Conservation (phyloP, 2,797 vertebrate species). For the Cyclura pinguis region DNA sequence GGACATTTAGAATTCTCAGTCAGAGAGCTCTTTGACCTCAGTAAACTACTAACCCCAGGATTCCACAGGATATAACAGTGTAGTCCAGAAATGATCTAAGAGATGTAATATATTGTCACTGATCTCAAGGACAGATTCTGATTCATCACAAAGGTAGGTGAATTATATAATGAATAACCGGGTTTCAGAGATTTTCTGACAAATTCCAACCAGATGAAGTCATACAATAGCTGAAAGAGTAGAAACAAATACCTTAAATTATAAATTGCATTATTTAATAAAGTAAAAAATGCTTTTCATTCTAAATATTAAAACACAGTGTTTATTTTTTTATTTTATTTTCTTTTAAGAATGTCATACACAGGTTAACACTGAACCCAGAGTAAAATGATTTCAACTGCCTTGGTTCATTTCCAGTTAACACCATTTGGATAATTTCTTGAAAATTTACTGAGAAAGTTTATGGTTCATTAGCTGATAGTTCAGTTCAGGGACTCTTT, state of each 20-base stretch:
- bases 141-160: background rate
- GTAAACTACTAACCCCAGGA: too few species aligned
- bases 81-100: too few species aligned
- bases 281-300: background rate
- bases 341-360: background rate
- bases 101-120: background rate
- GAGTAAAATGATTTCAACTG: background rate
- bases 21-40: too few species aligned
- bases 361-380: background rate
- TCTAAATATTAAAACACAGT: background rate
- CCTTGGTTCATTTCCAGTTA: background rate
- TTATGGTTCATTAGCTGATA: conserved; percentile 4
- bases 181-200: too few species aligned
- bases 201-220: background rate
- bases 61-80: too few species aligned
- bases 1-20: too few species aligned
- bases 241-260: background rate
- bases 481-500: conserved; percentile 6
- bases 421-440: background rate
- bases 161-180: background rate
- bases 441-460: background rate
- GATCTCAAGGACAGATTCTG: background rate
- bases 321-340: background rate
- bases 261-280: background rate
- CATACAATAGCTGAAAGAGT: background rate